Conservation (phyloP, 2,113 vertebrate species). For the Carassius gibelio region DNA sequence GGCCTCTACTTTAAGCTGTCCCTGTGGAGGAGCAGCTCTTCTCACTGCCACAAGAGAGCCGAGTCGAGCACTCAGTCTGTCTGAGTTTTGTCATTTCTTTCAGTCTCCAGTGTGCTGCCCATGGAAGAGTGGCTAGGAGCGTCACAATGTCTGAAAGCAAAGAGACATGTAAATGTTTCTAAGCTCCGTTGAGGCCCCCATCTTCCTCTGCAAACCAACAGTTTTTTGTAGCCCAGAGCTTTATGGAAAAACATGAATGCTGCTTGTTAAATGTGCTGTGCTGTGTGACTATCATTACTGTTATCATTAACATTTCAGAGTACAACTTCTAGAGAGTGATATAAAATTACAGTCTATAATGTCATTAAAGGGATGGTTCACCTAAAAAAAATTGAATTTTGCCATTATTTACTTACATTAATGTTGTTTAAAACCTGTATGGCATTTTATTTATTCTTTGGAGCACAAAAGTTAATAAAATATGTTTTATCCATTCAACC, state of each 20-base stretch:
- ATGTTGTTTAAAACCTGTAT: no score
- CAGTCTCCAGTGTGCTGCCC: neutral
- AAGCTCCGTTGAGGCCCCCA: neutral
- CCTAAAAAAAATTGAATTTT: neutral
- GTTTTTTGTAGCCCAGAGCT: neutral
- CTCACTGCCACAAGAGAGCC: slow-evolving; percentile 6
- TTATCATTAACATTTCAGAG: neutral
- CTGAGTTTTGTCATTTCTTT: slow-evolving; percentile 28
- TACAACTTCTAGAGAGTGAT: neutral
- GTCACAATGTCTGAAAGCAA: neutral
- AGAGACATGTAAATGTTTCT: neutral
- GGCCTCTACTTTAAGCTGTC: slow-evolving; percentile 20
- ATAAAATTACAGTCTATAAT: neutral
- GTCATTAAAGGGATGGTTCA: neutral
- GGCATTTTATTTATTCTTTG: neutral
- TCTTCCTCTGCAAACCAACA: neutral
- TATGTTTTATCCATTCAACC: neutral
- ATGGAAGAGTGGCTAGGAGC: neutral
- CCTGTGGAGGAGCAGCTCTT: neutral
- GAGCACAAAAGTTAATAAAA: neutral
- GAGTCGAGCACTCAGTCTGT: slow-evolving; percentile 7
- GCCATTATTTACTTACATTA: neutral
- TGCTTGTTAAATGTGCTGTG: slow-evolving; percentile 6
- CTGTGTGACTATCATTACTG: neutral
- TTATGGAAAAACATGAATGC: neutral